Evolutionary conservation across 2,797 vertebrate species (phyloP).

Genomic region (Sparidentex hasta): DNA sequence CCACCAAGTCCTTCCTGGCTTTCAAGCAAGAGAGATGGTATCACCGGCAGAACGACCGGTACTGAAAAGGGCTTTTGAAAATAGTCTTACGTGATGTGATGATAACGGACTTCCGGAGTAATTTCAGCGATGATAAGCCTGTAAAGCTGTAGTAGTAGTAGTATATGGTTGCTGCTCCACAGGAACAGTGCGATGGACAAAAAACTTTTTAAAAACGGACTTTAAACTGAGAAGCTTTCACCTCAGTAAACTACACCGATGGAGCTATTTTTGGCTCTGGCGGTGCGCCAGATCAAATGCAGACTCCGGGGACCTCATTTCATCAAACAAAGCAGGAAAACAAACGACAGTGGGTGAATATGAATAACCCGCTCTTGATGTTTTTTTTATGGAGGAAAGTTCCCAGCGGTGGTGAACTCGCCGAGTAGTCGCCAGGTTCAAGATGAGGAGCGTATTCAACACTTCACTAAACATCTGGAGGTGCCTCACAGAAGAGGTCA

Average conservation of each 20-base stretch:
- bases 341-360: slow-evolving; percentile 15
- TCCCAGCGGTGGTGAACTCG: slow-evolving; percentile 1
- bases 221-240: slow-evolving; percentile 11
- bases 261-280: slow-evolving; percentile 60
- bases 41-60: slow-evolving; percentile 10
- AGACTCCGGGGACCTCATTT: slow-evolving; percentile 43
- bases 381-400: slow-evolving; percentile 28
- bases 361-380: background rate
- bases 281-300: slow-evolving; percentile 39
- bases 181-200: slow-evolving; percentile 14
- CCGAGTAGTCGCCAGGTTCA: slow-evolving; percentile 10
- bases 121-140: slow-evolving; percentile 26
- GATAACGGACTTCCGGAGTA: slow-evolving; percentile 6
- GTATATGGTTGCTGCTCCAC: background rate
- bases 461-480: background rate
- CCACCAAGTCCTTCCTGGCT: slow-evolving; percentile 13
- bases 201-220: slow-evolving; percentile 62
- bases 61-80: slow-evolving; percentile 14
- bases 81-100: background rate
- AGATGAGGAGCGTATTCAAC: slow-evolving; percentile 6
- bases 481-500: slow-evolving; percentile 1
- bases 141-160: background rate
- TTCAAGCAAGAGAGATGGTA: slow-evolving; percentile 35
- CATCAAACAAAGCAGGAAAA: slow-evolving; percentile 30
- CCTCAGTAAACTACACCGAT: slow-evolving; percentile 20